Percentiles rank a stretch among this genome's conserved stretches.
Evolutionary conservation across 2,797 vertebrate species (phyloP).

Genomic region (Syngnathus rostellatus): DNA sequence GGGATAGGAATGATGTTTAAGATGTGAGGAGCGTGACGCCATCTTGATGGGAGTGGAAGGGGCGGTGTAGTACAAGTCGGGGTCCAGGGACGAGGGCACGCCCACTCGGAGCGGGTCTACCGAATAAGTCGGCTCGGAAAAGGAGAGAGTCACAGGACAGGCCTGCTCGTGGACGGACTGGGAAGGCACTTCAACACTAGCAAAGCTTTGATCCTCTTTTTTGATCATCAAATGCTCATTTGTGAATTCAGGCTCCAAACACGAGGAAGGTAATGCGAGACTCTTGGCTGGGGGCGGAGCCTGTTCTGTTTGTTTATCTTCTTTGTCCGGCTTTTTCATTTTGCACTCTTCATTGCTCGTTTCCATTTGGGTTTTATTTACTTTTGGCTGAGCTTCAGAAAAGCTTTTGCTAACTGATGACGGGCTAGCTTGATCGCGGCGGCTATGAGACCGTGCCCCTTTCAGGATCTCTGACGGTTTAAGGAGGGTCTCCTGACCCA

Average conservation of each 20-base stretch:
- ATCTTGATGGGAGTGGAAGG: conserved; percentile 85
- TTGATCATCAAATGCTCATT: conserved; percentile 44
- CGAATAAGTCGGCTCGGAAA: conserved; percentile 66
- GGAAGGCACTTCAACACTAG: conserved; percentile 86
- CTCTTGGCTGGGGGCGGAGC: conserved; percentile 28
- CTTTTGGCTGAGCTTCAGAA: conserved; percentile 39
- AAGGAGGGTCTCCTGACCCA: conserved; percentile 84
- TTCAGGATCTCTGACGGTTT: conserved; percentile 60
- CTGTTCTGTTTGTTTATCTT: conserved; percentile 41
- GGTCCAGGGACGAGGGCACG: conserved; percentile 66
- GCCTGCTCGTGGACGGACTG: conserved; percentile 66
- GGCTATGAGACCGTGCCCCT: conserved; percentile 28
- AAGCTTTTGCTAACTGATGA: conserved; percentile 33
- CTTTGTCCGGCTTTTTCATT: conserved; percentile 22
- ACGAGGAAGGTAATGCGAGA: conserved; percentile 20
- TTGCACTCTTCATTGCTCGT: conserved; percentile 45
- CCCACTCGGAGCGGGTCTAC: conserved; percentile 69
- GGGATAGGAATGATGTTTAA: conserved; percentile 62
- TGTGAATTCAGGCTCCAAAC: conserved; percentile 17
- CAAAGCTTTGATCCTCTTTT: conserved; percentile 54
- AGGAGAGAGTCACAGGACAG: conserved; percentile 70
- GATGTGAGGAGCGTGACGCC: conserved; percentile 58
- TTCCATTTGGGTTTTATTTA: conserved; percentile 46
- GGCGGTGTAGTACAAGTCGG: conserved; percentile 86
- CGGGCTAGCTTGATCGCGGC: conserved; percentile 33